These are phyloP conservation scores for Acipenser transmontanus DNA, from an alignment of 2,797 vertebrate genomes.

Conservation along the genomic window DNA sequence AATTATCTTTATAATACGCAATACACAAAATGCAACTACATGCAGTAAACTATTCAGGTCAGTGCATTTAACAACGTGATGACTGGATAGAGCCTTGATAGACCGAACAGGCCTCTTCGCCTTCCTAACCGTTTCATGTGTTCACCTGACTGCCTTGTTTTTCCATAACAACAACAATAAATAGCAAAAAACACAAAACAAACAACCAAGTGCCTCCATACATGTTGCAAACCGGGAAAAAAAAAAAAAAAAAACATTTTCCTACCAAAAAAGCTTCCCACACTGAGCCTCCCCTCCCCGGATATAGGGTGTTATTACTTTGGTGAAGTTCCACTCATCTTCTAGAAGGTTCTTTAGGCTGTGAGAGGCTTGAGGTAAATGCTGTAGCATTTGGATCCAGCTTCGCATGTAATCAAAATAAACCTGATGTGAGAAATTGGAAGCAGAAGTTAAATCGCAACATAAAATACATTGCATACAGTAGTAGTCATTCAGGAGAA, in stretches of 20 bases:
- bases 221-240: not conserved
- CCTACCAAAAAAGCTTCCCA: constrained; percentile 91
- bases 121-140: no score
- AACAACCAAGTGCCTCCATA: not conserved
- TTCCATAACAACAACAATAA: no score
- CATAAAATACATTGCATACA: no score
- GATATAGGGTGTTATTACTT: constrained; percentile 96
- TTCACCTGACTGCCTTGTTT: no score
- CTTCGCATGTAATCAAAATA: constrained; percentile 99
- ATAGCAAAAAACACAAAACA: not conserved
- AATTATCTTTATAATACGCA: no score
- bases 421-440: constrained; percentile 59
- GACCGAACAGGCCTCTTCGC: no score
- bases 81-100: no score
- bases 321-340: constrained; percentile 97
- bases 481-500: no score
- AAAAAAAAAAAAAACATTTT: not conserved
- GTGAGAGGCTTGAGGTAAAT: constrained; percentile 96
- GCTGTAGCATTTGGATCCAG: constrained; percentile 98
- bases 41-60: no score
- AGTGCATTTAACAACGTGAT: no score
- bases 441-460: no score
- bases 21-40: no score
- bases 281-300: constrained; percentile 95
- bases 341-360: constrained; percentile 96